Percentiles rank a stretch among this genome's conserved stretches.
Conservation (phyloP, 2,797 vertebrate genomes). For the Chromobotia macracanthus region DNA sequence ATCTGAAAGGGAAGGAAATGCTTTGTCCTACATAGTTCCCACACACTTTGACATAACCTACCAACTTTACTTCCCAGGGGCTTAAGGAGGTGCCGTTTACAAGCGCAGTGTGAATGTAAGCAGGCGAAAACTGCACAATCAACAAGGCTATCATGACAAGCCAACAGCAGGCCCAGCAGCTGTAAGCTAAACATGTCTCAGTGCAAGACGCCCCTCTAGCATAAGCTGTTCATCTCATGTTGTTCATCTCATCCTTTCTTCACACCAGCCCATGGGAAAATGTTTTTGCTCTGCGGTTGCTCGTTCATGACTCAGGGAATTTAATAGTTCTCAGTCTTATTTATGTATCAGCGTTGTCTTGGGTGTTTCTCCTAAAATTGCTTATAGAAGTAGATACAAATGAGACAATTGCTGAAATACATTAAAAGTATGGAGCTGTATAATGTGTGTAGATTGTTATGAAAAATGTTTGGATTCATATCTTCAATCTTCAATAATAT, state of each 20-base stretch:
- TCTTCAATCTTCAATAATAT: no score
- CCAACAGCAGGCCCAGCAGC: slow-evolving; percentile 3
- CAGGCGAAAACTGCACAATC: slow-evolving; percentile 45
- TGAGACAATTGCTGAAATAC: no score
- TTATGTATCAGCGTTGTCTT: background rate
- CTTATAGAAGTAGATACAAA: background rate
- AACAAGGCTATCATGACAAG: slow-evolving; percentile 17
- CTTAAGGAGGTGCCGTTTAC: slow-evolving; percentile 54
- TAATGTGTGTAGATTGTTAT: no score
- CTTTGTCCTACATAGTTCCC: slow-evolving; percentile 71
- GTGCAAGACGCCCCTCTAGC: background rate
- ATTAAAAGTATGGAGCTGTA: no score
- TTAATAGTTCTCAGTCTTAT: no score
- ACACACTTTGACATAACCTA: slow-evolving; percentile 76
- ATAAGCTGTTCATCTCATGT: background rate
- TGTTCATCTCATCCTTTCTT: background rate
- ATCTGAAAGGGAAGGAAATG: slow-evolving; percentile 51
- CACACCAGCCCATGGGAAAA: background rate
- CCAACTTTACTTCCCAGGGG: slow-evolving; percentile 65
- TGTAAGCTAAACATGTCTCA: slow-evolving; percentile 3
- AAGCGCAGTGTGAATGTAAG: slow-evolving; percentile 46
- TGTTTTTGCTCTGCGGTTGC: background rate
- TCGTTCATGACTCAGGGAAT: background rate
- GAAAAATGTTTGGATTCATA: no score
- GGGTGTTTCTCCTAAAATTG: background rate